Base-by-base conservation (phyloP, 2,888 invertebrate genomes). In the Yponomeuta plumbellus region DNA sequence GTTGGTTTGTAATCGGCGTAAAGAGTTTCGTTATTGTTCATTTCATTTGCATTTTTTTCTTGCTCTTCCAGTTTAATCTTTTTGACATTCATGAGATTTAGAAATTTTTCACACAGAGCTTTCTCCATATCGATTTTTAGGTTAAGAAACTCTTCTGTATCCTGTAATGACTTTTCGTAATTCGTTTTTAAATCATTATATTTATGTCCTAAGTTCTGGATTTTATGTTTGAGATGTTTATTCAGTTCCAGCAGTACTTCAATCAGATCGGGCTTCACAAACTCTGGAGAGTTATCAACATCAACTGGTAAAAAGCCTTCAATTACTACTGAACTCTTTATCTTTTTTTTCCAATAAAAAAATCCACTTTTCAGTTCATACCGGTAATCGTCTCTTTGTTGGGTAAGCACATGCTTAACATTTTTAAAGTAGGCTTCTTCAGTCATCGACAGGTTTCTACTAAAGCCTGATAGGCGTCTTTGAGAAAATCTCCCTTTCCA, bases 51-150 rank as follows among this genome's bases (percentile, higher is more conserved):
- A 26, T 2, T 61, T 61, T 61, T 61, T 11, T 23, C 23, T 23
- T 61, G 21, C 21, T 11, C 10, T 17, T 40, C 56, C 0, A 52
- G 13, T 57, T 67, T 44, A 52, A 61, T 66, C 68, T 75, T 80
- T 69, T 82, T 80, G 11, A 76, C 65, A 66, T 71, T 74, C 40
- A 85, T 64, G 66, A 84, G 72, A 59, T 76, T 77, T 66, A 85
- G 71, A 74, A 84, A 86, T 69, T 84, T 85, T 61, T 78, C 76
- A 69, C 84, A 81, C 0, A 87, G 74, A 23, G 80, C 76, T 71
- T 77, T 82, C 72, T 87, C 87, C 85, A 86, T 85, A 68, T 84
- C 81, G 67, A 84, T 77, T 79, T 86, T 87, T 52, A 87, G 74
- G 62, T 77, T 78, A 56, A 87, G 74, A 78, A 86, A 86, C 67